These are phyloP conservation scores for Pluvialis apricaria DNA, from an alignment of 2,113 vertebrate species.

Conservation along the genomic window DNA sequence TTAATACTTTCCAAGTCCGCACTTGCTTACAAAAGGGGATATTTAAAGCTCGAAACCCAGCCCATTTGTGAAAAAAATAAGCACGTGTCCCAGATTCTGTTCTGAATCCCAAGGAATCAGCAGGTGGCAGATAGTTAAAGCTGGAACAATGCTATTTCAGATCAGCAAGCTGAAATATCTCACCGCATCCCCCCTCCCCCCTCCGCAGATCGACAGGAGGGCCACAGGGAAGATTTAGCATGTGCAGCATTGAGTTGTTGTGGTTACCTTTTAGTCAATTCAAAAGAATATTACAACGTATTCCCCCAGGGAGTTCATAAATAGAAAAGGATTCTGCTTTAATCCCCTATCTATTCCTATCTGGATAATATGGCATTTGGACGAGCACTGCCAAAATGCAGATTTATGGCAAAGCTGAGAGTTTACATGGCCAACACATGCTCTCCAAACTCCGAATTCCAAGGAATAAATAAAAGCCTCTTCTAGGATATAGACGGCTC, in stretches of 20 bases:
- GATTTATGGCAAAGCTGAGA: slow-evolving; percentile 32
- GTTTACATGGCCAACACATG: not conserved
- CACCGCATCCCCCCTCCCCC: not conserved
- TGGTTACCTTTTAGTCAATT: slow-evolving; percentile 43
- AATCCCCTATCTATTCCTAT: slow-evolving; percentile 44
- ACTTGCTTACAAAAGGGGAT: slow-evolving; percentile 1
- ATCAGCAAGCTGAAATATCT: not conserved
- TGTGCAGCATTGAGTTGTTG: not conserved
- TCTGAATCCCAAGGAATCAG: slow-evolving; percentile 21
- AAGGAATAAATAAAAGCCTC: not conserved
- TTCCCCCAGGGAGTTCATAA: slow-evolving; percentile 32
- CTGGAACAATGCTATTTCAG: slow-evolving; percentile 30
- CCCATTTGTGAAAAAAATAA: not conserved
- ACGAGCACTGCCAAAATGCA: slow-evolving; percentile 9
- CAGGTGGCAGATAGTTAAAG: slow-evolving; percentile 48
- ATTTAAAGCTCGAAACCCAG: slow-evolving; percentile 38
- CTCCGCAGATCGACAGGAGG: not conserved
- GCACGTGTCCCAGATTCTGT: not conserved
- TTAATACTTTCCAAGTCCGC: not conserved
- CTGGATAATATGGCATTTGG: slow-evolving; percentile 37
- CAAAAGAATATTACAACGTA: slow-evolving; percentile 11
- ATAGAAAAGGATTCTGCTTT: slow-evolving; percentile 42
- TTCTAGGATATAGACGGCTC: not conserved
- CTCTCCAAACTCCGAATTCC: not conserved
- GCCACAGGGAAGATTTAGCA: not conserved